Evolutionary conservation across 2,113 vertebrate genomes (phyloP).

Genomic region (Microcebus murinus): DNA sequence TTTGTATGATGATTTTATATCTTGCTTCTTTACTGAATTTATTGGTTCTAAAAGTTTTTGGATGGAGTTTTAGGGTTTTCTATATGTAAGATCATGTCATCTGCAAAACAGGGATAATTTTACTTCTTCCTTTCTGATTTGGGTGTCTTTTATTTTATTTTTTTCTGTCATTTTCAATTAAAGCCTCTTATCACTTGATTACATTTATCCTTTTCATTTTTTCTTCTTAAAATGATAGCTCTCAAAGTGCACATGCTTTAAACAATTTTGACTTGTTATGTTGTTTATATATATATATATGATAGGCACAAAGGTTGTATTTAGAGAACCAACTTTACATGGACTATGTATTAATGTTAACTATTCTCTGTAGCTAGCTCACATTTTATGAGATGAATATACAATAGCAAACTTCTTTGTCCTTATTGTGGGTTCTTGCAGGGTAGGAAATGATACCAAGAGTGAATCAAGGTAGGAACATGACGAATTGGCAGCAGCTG

Average conservation of each 20-base stretch:
- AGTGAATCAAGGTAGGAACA: not conserved
- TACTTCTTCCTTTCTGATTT: not conserved
- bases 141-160: not conserved
- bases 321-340: not conserved
- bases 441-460: not conserved
- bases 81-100: not conserved
- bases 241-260: not conserved
- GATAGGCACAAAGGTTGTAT: not conserved
- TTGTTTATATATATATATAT: not conserved
- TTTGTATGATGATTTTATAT: not conserved
- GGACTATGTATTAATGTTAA: not conserved
- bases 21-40: not conserved
- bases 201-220: not conserved
- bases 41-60: not conserved
- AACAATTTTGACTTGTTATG: not conserved
- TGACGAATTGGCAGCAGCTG: not conserved
- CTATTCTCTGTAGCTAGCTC: not conserved
- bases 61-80: not conserved
- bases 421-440: not conserved
- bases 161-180: not conserved
- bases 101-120: not conserved
- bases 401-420: not conserved
- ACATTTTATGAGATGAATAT: not conserved
- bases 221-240: not conserved
- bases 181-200: not conserved